These are phyloP conservation scores for Amphilophus citrinellus DNA, from an alignment of 2,113 vertebrate species.

Conservation along the genomic window DNA sequence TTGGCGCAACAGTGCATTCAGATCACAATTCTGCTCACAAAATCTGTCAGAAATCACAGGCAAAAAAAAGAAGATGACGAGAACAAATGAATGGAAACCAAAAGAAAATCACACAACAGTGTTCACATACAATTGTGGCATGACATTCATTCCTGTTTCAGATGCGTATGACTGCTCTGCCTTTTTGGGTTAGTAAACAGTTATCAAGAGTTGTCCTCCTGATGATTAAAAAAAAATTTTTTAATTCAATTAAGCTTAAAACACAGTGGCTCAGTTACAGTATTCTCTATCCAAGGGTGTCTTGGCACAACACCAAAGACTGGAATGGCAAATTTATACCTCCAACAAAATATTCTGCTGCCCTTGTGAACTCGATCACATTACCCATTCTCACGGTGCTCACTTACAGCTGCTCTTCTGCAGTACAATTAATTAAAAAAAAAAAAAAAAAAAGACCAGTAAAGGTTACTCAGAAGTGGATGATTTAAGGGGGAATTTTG, in stretches of 20 bases:
- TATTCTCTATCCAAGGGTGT: background rate
- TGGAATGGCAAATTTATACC: slow-evolving; percentile 49
- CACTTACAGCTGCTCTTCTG: slow-evolving; percentile 18
- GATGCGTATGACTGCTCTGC: background rate
- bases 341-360: slow-evolving; percentile 42
- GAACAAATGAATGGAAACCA: background rate
- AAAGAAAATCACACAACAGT: background rate
- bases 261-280: background rate
- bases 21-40: too few species aligned
- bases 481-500: background rate
- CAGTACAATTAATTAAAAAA: background rate
- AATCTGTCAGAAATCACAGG: too few species aligned
- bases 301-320: slow-evolving; percentile 32
- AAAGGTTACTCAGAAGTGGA: slow-evolving; percentile 3
- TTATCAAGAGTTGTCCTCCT: background rate
- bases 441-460: slow-evolving; percentile 8
- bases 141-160: background rate
- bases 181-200: background rate
- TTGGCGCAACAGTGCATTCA: too few species aligned
- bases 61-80: background rate
- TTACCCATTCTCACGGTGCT: slow-evolving; percentile 27
- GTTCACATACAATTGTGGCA: background rate
- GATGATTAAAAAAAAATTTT: background rate
- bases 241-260: background rate
- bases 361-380: slow-evolving; percentile 49